Evolutionary conservation across 2,797 vertebrate genomes (phyloP), one percentile per base, ranked within the genome.

Genomic region (Aeoliscus strigatus): DNA sequence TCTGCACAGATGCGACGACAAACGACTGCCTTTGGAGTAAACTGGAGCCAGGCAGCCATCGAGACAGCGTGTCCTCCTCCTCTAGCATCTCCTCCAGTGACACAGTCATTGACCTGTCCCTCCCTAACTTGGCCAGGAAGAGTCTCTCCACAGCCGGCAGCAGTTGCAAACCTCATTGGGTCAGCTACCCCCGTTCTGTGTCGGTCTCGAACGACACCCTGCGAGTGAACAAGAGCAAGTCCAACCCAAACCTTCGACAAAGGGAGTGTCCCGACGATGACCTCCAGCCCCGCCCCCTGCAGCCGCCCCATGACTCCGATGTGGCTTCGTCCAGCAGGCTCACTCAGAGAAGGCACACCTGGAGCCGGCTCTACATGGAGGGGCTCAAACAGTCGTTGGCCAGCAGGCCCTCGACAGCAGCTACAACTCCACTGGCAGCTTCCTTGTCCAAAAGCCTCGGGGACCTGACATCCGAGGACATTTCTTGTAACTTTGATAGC

Each of bases 51-150:
- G 60, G 80, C 56, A 87, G 58, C 63, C 91, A 92, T 54, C 65
- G 89, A 0, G 91, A 94, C 77, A 96, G 93, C 12, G 80, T 94
- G 83, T 97, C 94, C 18, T 96, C 93, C 0, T 94, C 93, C 12
- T 98, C 96, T 45, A 97, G 94, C 76, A 87, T 97, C 83, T 98
- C 93, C 1, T 98, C 93, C 72, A 92, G 82, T 0, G 96, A 97
- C 87, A 97, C 93, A 0, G 93, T 94, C 70, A 92, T 96, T 0
- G 93, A 97, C 62, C 85, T 97, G 27, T 93, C 92, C 1, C 59
- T 94, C 9, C 89, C 90, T 5, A 94, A 90, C 72, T 79, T 94
- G 45, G 86, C 90, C 35, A 82, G 86, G 28, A 93, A 90, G 66
- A 89, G 87, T 72, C 75, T 91, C 37, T 70, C 52, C 6, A 27